A percentile compares a stretch with the other conserved stretches of the same genome.
phyloP scores from a whole-genome alignment of 2,113 vertebrate genomes.

The Gallinago undulata region DNA sequence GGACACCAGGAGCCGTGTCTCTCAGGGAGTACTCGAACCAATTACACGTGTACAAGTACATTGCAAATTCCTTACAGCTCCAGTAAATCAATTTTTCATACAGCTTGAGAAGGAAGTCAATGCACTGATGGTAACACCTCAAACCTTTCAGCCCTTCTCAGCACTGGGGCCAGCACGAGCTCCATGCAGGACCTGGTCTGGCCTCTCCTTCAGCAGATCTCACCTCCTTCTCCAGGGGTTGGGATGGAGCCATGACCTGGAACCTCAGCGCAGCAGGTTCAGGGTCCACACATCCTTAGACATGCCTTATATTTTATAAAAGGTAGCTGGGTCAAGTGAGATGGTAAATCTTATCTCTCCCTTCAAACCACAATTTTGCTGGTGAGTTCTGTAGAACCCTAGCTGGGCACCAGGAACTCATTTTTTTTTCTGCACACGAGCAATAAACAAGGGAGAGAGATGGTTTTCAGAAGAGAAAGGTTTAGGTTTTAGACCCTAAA shows the following conservation, averaged over 20 bases:
- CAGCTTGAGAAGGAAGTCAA: background rate
- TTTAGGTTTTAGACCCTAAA: background rate
- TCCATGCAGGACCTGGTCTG: background rate
- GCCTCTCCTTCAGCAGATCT: background rate
- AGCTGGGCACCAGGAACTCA: background rate
- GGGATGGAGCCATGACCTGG: background rate
- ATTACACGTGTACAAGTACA: background rate
- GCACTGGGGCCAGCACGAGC: background rate
- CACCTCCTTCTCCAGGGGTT: accelerated
- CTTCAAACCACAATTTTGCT: background rate
- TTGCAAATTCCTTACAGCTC: background rate
- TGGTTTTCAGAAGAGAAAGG: background rate
- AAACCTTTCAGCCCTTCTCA: background rate
- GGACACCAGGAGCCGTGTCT: background rate
- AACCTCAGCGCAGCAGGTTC: background rate
- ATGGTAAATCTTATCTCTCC: background rate
- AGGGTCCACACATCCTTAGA: background rate
- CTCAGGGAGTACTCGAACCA: background rate
- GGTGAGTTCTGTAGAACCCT: background rate
- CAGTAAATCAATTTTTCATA: background rate
- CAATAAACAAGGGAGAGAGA: background rate
- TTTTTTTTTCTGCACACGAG: accelerated
- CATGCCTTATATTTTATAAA: background rate
- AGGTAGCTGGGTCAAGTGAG: background rate
- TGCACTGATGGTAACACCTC: background rate